Evolutionary conservation across 2,113 vertebrate species (phyloP), one percentile per base, ranked within the genome.

Genomic region (Mesembrinibis cayennensis): DNA sequence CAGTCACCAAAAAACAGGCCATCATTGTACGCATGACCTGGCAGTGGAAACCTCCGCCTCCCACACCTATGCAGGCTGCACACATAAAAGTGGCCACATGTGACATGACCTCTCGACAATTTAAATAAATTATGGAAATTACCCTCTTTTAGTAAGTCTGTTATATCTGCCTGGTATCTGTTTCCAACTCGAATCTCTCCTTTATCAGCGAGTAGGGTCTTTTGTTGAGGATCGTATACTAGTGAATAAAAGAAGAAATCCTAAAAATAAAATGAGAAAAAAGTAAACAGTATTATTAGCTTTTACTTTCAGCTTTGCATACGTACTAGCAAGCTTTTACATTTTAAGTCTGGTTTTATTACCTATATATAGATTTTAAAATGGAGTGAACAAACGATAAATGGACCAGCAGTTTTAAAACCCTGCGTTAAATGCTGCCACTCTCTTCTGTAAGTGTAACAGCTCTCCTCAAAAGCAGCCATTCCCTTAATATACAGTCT

Each of bases 161-260:
- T 99, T 98, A 99, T 99, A 96, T 99, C 99, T 18, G 99, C 99
- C 97, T 99, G 99, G 97, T 99, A 99, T 96, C 99, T 99, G 98
- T 99, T 99, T 50, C 99, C 99, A 2, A 99, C 99, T 32, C 99
- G 99, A 95, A 99, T 99, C 98, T 99, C 99, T 45, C 99, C 99
- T 95, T 99, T 99, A 93, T 99, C 99, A n/a, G 99, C 99, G 16
- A 99, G 97, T 62, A 99, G 98, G 19, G 99, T 99, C 97, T 99
- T 99, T 95, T 99, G 99, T 94, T 99, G 99, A 81, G 99, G 99
- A 98, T 99, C 99, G 32, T 99, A 99, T 58, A 99, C 99, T 92
- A 99, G 98, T 18, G 99, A 99, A 98, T 99, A 99, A 98, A 99
- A 99, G 98, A 99, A 99, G 87, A 99, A 99, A 97, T 99, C 99